Base-by-base conservation (phyloP, 2,888 invertebrate species). In the Gordius sp. region DNA sequence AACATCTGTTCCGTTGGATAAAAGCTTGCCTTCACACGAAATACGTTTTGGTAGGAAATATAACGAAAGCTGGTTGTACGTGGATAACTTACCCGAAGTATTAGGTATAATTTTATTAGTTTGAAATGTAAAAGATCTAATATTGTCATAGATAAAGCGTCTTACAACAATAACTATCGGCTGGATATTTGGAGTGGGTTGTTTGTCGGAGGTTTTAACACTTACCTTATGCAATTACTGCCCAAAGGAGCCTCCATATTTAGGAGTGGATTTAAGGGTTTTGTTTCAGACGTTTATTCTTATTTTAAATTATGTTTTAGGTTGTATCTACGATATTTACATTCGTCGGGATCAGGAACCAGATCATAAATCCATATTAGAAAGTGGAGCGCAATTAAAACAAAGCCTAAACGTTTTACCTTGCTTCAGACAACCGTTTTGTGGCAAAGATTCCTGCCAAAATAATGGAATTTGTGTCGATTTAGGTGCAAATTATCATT, bases 401-500 rank as follows among this genome's bases (percentile, higher is more conserved):
- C 13, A 47, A 8, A 47, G 47, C 20, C 20, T 47, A 4, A 47
- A 47, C 47, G 47, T 47, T n/a, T 20, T 47, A 4, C 47, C 47
- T 20, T 47, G 47, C 47, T 47, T 47, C 20, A 47, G 20, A 47
- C n/a, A 47, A n/a, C 4, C 47, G n/a, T 20, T 47, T n/a, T 47
- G 47, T 47, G 4, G 4, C 8, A 20, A 4, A 4, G 47, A 8
- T 47, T 47, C 23, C 16, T 47, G 47, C 20, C 13, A n/a, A 23
- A 47, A 47, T 47, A 20, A 20, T 47, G 47, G 47, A 8, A 20
- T 20, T 13, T 47, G 47, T 20, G 20, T 47, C 4, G 47, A 47
- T 18, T 20, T 47, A 47, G 47, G 47, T n/a, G 47, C 47, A 4
- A 47, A 47, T 47, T 47, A 47, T 20, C 47, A 47, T 47, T 47